These are phyloP conservation scores for Dunckerocampus dactyliophorus DNA, from an alignment of 2,113 vertebrate species.

Conservation along the genomic window DNA sequence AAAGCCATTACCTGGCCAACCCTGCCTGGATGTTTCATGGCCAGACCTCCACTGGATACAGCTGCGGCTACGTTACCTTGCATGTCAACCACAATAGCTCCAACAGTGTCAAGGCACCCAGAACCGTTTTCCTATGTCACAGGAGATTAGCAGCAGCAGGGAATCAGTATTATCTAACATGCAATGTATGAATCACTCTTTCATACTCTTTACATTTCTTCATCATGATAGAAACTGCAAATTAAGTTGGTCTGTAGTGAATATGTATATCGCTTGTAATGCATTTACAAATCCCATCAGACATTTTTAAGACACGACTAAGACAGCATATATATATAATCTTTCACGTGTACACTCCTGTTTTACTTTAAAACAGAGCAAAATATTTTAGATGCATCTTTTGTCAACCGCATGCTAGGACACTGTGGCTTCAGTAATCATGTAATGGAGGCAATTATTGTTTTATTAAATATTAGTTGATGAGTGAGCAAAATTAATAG, in stretches of 20 bases:
- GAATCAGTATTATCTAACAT: neutral
- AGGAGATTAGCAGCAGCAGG: conserved; percentile 1
- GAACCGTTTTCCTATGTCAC: conserved; percentile 82
- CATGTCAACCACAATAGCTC: conserved; percentile 93
- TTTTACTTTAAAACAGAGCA: too few relatives aligned
- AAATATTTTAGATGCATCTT: too few relatives aligned
- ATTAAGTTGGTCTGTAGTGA: conserved; percentile 30
- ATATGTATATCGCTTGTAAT: conserved; percentile 28
- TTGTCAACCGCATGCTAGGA: too few relatives aligned
- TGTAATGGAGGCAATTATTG: neutral
- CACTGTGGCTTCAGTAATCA: too few relatives aligned
- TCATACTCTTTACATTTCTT: conserved; percentile 24
- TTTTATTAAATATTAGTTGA: neutral
- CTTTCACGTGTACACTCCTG: conserved; percentile 3
- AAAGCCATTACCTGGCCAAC: conserved; percentile 84
- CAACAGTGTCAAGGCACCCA: conserved; percentile 91
- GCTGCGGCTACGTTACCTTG: conserved; percentile 97
- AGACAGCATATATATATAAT: conserved; percentile 20
- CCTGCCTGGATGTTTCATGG: conserved; percentile 96
- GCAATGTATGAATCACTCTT: conserved; percentile 25
- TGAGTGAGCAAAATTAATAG: too few relatives aligned
- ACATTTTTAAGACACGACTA: conserved; percentile 32
- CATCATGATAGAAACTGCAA: conserved; percentile 28
- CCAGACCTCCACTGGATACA: conserved; percentile 96
- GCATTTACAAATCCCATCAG: conserved; percentile 23